These are phyloP conservation scores for Micrastur ruficollis DNA, from an alignment of 2,797 vertebrate genomes.

Conservation along the genomic window DNA sequence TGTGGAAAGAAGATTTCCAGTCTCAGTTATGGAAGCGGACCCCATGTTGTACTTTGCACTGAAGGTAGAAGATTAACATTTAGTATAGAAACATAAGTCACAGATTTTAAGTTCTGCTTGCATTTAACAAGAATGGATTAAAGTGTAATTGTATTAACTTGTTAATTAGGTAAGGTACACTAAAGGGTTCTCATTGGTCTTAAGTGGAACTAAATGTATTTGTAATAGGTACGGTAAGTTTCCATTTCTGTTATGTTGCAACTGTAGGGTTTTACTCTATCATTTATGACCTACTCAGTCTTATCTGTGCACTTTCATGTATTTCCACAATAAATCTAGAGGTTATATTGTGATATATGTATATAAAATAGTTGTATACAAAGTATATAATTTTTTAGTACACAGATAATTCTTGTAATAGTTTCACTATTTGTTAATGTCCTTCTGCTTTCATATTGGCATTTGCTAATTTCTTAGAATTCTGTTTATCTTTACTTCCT, in stretches of 20 bases:
- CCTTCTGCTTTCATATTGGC: not conserved
- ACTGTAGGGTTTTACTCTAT: not conserved
- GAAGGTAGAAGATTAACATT: constrained; percentile 80
- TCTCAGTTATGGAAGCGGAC: constrained; percentile 93
- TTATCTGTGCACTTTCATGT: not conserved
- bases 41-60: constrained; percentile 90
- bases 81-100: not conserved
- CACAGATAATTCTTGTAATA: not conserved
- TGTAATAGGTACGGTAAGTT: not conserved
- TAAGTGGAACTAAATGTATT: not conserved
- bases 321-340: not conserved
- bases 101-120: not conserved
- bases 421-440: not conserved
- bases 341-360: not conserved
- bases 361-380: not conserved
- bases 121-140: not conserved
- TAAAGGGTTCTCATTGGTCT: not conserved
- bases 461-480: not conserved
- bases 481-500: not conserved
- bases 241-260: not conserved
- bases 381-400: not conserved
- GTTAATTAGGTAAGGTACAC: not conserved
- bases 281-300: not conserved
- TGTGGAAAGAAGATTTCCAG: constrained; percentile 91
- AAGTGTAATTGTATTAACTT: not conserved